Base-by-base conservation (phyloP, 2,113 vertebrate species). In the Pholis gunnellus region DNA sequence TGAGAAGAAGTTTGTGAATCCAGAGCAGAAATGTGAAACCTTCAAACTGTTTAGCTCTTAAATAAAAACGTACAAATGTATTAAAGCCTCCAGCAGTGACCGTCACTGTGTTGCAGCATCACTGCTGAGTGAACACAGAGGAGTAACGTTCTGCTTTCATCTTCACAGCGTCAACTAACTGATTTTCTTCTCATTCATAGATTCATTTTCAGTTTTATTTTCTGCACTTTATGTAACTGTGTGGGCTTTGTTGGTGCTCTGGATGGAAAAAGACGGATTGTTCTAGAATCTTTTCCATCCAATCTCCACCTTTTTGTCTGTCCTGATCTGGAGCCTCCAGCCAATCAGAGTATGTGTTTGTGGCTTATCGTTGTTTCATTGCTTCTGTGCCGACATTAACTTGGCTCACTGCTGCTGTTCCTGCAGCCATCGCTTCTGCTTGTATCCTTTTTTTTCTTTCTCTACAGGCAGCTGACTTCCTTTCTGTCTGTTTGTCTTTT, bases 131-230 rank as follows among this genome's bases (percentile, higher is more conserved):
- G 56, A 66, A 34, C 79, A 40, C 75, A 52, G 69, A 84, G 56
- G 81, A 81, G 69, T 67, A 72, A 82, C 54, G 3, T 14, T 31
- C 71, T 84, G 67, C 64, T 82, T 69, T 9, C 82, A 69, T 67
- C 74, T 44, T 85, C 69, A 18, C 42, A 73, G 40, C 85, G 36
- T 73, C 70, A 25, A 64, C 78, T 75, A 71, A 88, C 68, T 15
- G 9, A 69, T 0, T 72, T 50, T 73, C 63, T 87, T 36, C 48
- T 52, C 56, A 52, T 78, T 63, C 56, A 42, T 6, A n/a, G 29
- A 29, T 54, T 81, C 29, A 54, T 31, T 31, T 67, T 60, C 42
- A 18, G 11, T 27, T 59, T 27, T 13, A 2, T 25, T 46, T 64
- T 67, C 52, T 67, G 54, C 60, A 7, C 20, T 31, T 70, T 18